Evolutionary conservation across 2,888 invertebrate genomes (phyloP).

Genomic region (Nephrotoma appendiculata): DNA sequence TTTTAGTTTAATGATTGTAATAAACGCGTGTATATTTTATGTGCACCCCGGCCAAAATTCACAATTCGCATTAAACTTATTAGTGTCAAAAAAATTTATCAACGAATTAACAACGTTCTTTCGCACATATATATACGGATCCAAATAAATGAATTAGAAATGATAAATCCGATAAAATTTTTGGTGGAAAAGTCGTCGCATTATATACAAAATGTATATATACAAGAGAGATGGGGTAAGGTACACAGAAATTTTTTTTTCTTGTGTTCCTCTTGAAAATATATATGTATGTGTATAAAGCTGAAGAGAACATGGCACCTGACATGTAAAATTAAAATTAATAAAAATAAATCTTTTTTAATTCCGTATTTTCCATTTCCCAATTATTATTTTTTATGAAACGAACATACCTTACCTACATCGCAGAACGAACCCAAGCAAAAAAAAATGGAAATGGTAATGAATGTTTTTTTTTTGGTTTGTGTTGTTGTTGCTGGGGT

Average conservation of each 20-base stretch:
- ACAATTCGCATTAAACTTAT: neutral
- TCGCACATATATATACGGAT: neutral
- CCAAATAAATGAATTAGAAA: neutral
- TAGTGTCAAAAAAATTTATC: neutral
- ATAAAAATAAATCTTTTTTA: neutral
- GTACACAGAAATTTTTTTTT: neutral
- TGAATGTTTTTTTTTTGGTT: neutral
- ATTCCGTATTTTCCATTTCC: neutral
- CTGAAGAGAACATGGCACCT: neutral
- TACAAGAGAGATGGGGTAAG: neutral
- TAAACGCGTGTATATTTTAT: neutral
- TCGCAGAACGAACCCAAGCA: neutral
- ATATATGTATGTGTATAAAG: neutral
- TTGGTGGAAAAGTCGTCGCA: neutral
- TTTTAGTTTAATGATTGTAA: neutral
- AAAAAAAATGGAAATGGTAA: neutral
- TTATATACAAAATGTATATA: neutral
- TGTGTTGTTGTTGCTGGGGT: neutral
- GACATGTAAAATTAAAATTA: neutral
- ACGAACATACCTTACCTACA: neutral
- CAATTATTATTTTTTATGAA: neutral
- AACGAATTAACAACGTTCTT: neutral
- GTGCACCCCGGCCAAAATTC: neutral
- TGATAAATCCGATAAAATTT: neutral
- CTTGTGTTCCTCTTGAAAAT: neutral